Evolutionary conservation across 2,888 invertebrate genomes (phyloP), one percentile per base, ranked within the genome.

Genomic region (Pristionchus maxplancki): DNA sequence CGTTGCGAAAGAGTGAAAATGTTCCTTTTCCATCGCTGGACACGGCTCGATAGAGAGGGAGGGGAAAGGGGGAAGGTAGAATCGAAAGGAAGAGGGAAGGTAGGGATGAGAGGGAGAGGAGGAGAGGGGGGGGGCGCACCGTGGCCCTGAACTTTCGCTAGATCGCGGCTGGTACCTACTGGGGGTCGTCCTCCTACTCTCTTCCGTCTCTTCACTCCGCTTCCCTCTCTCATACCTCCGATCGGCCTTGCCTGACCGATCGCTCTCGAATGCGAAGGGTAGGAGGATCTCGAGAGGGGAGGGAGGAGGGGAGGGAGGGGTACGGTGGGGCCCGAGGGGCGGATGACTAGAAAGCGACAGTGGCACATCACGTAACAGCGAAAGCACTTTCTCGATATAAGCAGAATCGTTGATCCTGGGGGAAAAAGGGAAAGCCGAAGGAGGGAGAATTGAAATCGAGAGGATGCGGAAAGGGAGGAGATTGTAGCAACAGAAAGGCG

Each of bases 61-160:
- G 50, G 83, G n/a, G 83, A 31, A 62, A 48, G 71, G 50, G 20
- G 48, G 50, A 8, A 44, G 78, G 44, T 31, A 87, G 78, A n/a
- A n/a, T n/a, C n/a, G n/a, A n/a, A n/a, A n/a, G n/a, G n/a, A n/a
- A n/a, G 31, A 44, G 34, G 83, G 44, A 58, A 81, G 50, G 40
- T 17, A 28, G 81, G 48, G n/a, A 20, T n/a, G 88, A 81, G 67
- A 83, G 83, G 74, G 64, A 67, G 62, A 84, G 44, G 62, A 20
- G 58, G 64, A 50, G 48, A 83, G 64, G 34, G 24, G 82, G 40
- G 64, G 48, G 82, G 82, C 5, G 37, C 28, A 48, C 40, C n/a
- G 82, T 81, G 83, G n/a, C 85, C 85, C 64, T 85, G 85, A 85
- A 85, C 85, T 85, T 85, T 85, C 64, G 78, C 78, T 78, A 44